Evolutionary conservation across 2,113 vertebrate genomes (phyloP).

Genomic region (Thryonomys swinderianus): DNA sequence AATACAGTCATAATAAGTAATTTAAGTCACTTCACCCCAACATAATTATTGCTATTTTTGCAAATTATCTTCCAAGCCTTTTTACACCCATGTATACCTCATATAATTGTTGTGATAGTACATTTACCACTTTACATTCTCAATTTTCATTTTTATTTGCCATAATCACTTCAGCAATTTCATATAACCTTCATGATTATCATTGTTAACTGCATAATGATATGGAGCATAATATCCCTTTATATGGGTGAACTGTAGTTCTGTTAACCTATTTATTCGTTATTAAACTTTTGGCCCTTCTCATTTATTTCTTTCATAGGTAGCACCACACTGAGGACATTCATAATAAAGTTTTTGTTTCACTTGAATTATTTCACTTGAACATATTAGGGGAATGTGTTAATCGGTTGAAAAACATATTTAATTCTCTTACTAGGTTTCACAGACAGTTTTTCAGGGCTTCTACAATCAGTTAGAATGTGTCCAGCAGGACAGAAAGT

Average conservation of each 20-base stretch:
- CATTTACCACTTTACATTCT: neutral
- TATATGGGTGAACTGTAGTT: neutral
- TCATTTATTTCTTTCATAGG: constrained; percentile 3
- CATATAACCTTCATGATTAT: neutral
- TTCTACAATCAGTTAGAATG: neutral
- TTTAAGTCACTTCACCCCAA: constrained; percentile 35
- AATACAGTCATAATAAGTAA: neutral
- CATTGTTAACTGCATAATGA: neutral
- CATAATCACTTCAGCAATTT: constrained; percentile 28
- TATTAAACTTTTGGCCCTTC: neutral
- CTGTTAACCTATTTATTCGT: neutral
- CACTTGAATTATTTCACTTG: constrained; percentile 26
- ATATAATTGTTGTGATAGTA: neutral
- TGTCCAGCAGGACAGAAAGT: neutral
- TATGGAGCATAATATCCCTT: neutral
- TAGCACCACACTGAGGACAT: neutral
- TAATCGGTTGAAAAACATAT: neutral
- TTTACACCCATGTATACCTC: neutral
- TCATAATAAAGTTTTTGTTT: neutral
- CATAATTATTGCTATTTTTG: constrained; percentile 19
- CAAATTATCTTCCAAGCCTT: constrained; percentile 11
- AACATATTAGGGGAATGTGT: neutral
- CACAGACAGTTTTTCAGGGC: neutral
- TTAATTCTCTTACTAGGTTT: neutral
- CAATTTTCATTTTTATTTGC: neutral